Percentiles rank a stretch among this genome's conserved stretches.
Conservation (phyloP, 2,888 invertebrate species). For the Acleris sparsana region DNA sequence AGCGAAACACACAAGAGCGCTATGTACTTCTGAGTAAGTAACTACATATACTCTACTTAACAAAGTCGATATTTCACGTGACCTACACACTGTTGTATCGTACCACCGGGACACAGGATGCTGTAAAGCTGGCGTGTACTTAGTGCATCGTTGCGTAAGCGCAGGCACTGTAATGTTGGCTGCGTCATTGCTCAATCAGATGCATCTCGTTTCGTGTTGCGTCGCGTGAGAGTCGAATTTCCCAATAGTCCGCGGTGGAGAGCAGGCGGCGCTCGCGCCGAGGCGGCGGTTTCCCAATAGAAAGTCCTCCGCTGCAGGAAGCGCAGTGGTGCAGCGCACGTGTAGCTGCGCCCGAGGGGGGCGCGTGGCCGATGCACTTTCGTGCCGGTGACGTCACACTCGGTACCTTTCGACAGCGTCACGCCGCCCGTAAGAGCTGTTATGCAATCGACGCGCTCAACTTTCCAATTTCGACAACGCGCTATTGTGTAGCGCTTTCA, state of each 20-base stretch:
- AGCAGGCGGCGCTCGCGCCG: conserved; percentile 58
- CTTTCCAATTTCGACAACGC: conserved; percentile 84
- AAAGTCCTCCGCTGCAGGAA: conserved; percentile 80
- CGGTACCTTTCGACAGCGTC: conserved; percentile 78
- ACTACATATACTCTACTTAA: not conserved
- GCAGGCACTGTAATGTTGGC: conserved; percentile 56
- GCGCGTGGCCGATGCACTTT: conserved; percentile 80
- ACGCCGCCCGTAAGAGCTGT: conserved; percentile 78
- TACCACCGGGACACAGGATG: conserved; percentile 21
- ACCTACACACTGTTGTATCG: not conserved
- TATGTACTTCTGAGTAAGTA: conserved; percentile 23
- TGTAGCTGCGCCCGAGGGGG: conserved; percentile 58
- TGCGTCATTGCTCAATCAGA: conserved; percentile 71
- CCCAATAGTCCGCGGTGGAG: conserved; percentile 64
- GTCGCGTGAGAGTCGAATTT: conserved; percentile 74
- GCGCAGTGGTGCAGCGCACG: conserved; percentile 60
- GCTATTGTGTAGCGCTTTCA: conserved; percentile 83
- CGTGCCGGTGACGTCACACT: conserved; percentile 77
- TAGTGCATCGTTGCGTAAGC: conserved; percentile 67
- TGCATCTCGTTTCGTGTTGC: conserved; percentile 72
- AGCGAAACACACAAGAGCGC: conserved; percentile 6
- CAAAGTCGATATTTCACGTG: too few relatives aligned
- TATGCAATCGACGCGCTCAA: conserved; percentile 80
- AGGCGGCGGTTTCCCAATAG: conserved; percentile 74
- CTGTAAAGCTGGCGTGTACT: conserved; percentile 39